phyloP scores from a whole-genome alignment of 1,140 invertebrate species.

The Bombus soroeensis region DNA sequence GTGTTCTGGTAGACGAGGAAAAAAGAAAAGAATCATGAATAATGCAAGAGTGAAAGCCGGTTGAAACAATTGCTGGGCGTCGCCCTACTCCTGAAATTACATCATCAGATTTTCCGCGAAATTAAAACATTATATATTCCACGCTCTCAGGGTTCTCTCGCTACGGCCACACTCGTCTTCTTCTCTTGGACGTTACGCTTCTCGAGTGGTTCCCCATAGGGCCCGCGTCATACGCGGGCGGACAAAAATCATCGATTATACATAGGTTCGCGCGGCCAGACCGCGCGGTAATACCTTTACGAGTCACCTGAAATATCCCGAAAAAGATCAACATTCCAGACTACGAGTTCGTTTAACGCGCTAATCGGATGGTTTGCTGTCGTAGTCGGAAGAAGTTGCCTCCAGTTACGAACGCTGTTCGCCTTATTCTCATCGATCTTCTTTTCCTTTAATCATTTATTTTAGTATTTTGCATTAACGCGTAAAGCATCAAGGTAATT shows the following conservation, averaged over 20 bases:
- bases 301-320: not conserved
- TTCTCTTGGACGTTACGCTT: conserved; percentile 20
- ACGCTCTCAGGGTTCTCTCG: conserved; percentile 18
- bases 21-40: conserved; percentile 68
- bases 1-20: conserved; percentile 51
- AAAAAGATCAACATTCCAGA: conserved; percentile 18
- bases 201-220: not conserved
- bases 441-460: not conserved
- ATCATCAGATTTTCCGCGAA: conserved; percentile 72
- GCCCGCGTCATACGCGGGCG: too few relatives aligned
- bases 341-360: not conserved
- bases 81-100: conserved; percentile 71
- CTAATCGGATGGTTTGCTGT: not conserved
- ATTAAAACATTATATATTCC: conserved; percentile 71
- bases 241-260: conserved; percentile 63
- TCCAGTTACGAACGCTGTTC: too few relatives aligned
- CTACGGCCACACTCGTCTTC: conserved; percentile 45
- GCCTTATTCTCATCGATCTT: too few relatives aligned
- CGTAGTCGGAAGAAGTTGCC: not conserved
- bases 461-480: not conserved
- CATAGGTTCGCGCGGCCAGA: conserved; percentile 34
- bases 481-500: not conserved
- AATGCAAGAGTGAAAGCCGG: conserved; percentile 69
- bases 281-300: conserved; percentile 14
- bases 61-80: conserved; percentile 71